These are phyloP conservation scores for Clupea harengus DNA, from an alignment of 2,113 vertebrate genomes.

Conservation along the genomic window DNA sequence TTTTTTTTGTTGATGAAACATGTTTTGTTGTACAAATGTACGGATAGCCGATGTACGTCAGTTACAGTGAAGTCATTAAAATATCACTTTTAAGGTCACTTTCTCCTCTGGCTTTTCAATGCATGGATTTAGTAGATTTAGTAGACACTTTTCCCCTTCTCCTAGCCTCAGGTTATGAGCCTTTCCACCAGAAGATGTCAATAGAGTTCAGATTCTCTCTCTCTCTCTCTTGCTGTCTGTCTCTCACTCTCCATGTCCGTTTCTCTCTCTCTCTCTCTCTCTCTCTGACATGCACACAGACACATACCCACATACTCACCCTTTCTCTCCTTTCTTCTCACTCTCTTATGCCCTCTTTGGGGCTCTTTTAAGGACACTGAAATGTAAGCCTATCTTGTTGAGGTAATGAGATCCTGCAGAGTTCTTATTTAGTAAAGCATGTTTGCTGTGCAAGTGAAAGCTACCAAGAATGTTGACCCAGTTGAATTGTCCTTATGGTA, in stretches of 20 bases:
- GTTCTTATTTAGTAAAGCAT: slow-evolving; percentile 16
- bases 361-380: neutral
- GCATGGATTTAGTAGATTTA: neutral
- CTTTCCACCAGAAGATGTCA: neutral
- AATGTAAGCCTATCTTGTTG: slow-evolving; percentile 1
- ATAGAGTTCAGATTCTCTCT: neutral
- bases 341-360: neutral
- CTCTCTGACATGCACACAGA: neutral
- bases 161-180: neutral
- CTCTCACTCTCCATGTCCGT: neutral
- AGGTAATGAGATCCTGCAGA: neutral
- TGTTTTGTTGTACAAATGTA: slow-evolving; percentile 17
- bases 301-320: neutral
- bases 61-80: slow-evolving; percentile 9
- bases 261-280: neutral
- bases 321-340: neutral
- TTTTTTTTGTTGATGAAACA: neutral
- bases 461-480: neutral
- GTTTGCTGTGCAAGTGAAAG: neutral
- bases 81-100: slow-evolving; percentile 12
- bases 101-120: neutral
- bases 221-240: neutral
- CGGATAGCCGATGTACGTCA: neutral
- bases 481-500: neutral
- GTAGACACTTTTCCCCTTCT: neutral